Conservation (phyloP, 1,140 invertebrate species). For the Penaeus vannamei region DNA sequence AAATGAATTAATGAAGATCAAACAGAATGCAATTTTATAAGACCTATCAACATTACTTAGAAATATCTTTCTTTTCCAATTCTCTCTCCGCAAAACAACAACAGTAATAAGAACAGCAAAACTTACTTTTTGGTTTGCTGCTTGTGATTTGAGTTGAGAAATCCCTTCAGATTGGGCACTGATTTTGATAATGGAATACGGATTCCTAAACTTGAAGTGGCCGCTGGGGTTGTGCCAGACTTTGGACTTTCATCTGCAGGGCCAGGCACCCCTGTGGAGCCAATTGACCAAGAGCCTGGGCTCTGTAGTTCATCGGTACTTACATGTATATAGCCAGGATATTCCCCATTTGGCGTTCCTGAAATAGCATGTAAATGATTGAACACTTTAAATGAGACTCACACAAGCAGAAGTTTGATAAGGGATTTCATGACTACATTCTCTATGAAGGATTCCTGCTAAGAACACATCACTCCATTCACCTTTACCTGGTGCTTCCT, state of each 20-base stretch:
- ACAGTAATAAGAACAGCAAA: constrained; percentile 70
- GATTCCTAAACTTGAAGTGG: background rate
- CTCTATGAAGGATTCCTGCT: background rate
- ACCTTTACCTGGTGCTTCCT: constrained; percentile 40
- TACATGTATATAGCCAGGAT: constrained; percentile 4
- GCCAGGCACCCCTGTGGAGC: constrained; percentile 40
- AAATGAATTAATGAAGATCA: no score
- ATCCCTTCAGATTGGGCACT: constrained; percentile 51
- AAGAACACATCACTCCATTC: no score
- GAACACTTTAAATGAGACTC: background rate
- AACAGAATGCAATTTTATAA: no score
- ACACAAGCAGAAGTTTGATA: background rate
- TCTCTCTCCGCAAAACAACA: background rate
- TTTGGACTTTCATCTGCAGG: constrained; percentile 23
- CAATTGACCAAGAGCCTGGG: constrained; percentile 46
- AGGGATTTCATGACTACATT: background rate
- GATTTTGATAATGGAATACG: constrained; percentile 49
- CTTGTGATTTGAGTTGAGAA: constrained; percentile 46
- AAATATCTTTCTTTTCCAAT: no score
- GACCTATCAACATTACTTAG: no score
- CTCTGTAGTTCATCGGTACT: constrained; percentile 41
- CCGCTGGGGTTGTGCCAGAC: background rate
- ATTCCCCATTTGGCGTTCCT: constrained; percentile 25
- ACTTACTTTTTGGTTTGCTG: constrained; percentile 48
- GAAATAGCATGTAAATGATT: background rate